A percentile compares a stretch with the other conserved stretches of the same genome.
phyloP scores from a whole-genome alignment of 2,888 invertebrate genomes.

The Synergus itoensis region DNA sequence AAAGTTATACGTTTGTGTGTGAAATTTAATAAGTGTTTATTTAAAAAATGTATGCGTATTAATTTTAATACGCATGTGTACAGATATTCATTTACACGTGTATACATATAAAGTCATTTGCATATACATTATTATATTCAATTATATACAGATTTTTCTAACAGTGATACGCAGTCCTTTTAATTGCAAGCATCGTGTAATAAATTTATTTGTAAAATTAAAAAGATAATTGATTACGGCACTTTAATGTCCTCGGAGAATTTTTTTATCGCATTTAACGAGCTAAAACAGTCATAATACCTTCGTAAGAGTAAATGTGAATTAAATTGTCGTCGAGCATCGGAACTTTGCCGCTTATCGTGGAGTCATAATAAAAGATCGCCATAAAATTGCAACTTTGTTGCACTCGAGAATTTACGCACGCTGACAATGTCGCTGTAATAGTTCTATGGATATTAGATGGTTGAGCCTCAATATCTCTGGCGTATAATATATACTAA shows the following conservation, averaged over 20 bases:
- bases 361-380: background rate
- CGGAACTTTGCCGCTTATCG: slow-evolving; percentile 20
- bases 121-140: too few relatives aligned
- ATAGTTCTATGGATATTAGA: background rate
- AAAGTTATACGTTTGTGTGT: too few relatives aligned
- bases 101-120: too few relatives aligned
- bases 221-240: background rate
- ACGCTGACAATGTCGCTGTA: slow-evolving; percentile 6
- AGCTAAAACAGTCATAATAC: slow-evolving; percentile 9
- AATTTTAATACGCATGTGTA: too few relatives aligned
- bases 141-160: too few relatives aligned
- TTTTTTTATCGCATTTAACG: background rate
- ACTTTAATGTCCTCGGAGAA: background rate
- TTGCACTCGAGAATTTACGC: slow-evolving; percentile 18
- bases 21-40: too few relatives aligned
- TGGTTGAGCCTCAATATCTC: background rate
- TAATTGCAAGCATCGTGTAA: too few relatives aligned
- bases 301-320: slow-evolving; percentile 24
- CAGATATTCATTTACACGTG: too few relatives aligned
- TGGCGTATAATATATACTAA: background rate
- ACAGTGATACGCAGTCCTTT: too few relatives aligned
- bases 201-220: background rate
- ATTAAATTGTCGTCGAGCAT: slow-evolving; percentile 27
- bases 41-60: too few relatives aligned
- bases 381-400: slow-evolving; percentile 29